Base-by-base conservation (phyloP, 2,113 vertebrate genomes). In the Rhabdornis inornatus region DNA sequence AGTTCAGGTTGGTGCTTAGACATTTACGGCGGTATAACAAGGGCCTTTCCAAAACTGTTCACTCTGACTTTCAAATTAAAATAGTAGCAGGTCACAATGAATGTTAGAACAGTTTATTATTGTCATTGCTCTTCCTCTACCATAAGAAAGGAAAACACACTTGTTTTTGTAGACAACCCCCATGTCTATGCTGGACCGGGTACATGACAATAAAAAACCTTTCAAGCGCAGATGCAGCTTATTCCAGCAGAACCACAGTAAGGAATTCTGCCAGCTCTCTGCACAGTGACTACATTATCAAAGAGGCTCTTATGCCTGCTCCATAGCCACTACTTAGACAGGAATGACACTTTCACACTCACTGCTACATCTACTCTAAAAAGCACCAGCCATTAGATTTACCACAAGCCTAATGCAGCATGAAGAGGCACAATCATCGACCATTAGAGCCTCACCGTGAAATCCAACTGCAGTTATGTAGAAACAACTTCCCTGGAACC, bases 171-270 rank as follows among this genome's bases (percentile, higher is more conserved):
- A 74, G 42, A 59, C 39, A 83, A 59, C 17, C 25, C 31, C n/a
- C 37, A n/a, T 7, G 10, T 33, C 63, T 57, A 5, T 5, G 13
- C 56, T 71, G 30, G 47, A 39, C 13, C 0, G 0, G 39, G 8
- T 33, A 33, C 2, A 7, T 2, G 18, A 57, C 14, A 49, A 74
- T 7, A 52, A 85, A 69, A 89, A 78, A 57, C 15, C 57, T 63
- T 27, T 59, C 27, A 86, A 77, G 59, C 50, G 50, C 42, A 63
- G 25, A 86, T 16, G 47, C 11, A 35, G 37, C 15, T 80, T 80
- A 61, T 80, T 83, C 37, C 75, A 83, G 49, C 24, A 88, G 59
- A 92, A 80, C 40, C 30, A 49, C 37, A 6, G 37, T 2, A 66
- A 60, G 24, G 80, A 77, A 76, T 56, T 39, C 78, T 8, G 45